phyloP scores from a whole-genome alignment of 30 jellyfish, hydroid and myxozoan genomes.

The Sanderia malayensis region DNA sequence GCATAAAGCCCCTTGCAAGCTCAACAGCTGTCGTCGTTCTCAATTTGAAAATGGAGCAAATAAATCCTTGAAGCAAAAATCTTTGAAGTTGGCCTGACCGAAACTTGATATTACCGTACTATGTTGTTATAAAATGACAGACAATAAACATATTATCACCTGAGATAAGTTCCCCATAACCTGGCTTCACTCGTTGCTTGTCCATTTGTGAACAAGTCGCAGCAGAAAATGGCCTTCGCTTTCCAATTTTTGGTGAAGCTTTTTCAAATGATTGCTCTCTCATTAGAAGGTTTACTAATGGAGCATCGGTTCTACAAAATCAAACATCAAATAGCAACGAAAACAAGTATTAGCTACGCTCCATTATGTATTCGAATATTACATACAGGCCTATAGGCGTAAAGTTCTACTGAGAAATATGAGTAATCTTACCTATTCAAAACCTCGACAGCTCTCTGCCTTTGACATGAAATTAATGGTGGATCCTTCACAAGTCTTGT shows the following conservation, averaged over 20 bases:
- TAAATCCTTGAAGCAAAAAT: no score
- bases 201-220: constrained; percentile 25
- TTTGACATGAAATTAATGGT: constrained; percentile 4
- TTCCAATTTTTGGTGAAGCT: not conserved
- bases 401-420: no score
- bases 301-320: constrained; percentile 11
- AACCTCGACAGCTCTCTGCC: constrained; percentile 22
- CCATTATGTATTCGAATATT: no score
- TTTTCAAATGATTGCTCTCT: constrained; percentile 23
- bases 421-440: not conserved
- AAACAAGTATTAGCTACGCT: no score
- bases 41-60: no score
- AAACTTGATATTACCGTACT: no score
- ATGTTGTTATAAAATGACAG: no score
- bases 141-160: not conserved
- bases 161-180: not conserved
- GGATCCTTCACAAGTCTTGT: constrained; percentile 38
- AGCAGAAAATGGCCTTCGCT: constrained; percentile 47
- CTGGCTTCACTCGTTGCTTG: not conserved
- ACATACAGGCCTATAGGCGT: no score
- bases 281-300: constrained; percentile 20
- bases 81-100: no score
- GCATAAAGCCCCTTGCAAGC: no score
- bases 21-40: no score
- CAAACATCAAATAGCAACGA: no score